A percentile compares a stretch with the other conserved stretches of the same genome.
phyloP scores from a whole-genome alignment of 30 jellyfish, hydroid and myxozoan species.

The Turritopsis dohrnii region DNA sequence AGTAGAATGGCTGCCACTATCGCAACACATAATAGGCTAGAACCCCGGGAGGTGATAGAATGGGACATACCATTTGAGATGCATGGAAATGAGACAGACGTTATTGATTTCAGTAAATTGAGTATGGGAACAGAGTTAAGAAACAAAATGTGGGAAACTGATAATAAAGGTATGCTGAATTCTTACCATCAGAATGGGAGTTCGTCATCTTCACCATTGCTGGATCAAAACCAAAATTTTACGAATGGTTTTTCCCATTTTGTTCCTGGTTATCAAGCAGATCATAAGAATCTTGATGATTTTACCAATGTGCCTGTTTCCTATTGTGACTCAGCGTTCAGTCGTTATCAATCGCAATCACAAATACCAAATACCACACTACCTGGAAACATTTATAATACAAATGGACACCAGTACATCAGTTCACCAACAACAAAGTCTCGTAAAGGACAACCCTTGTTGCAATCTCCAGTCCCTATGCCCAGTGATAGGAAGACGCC shows the following conservation, averaged over 20 bases:
- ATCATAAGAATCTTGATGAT: not conserved
- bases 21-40: constrained; percentile 1
- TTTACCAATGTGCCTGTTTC: not conserved
- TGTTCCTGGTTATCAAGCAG: not conserved
- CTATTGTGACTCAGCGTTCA: not conserved
- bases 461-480: constrained; percentile 24
- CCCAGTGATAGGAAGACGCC: constrained; percentile 10
- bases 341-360: not conserved
- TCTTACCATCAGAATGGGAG: constrained; percentile 6
- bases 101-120: constrained; percentile 63
- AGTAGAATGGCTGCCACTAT: constrained; percentile 2
- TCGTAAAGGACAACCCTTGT: constrained; percentile 8
- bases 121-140: constrained; percentile 91
- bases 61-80: constrained; percentile 87
- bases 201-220: constrained; percentile 25
- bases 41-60: constrained; percentile 55
- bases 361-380: not conserved
- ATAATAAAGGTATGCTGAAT: constrained; percentile 43
- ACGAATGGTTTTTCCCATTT: not conserved
- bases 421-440: not conserved
- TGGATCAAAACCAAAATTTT: constrained; percentile 28
- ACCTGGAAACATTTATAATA: not conserved
- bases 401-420: not conserved
- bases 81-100: constrained; percentile 40
- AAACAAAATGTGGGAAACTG: constrained; percentile 84